Base-by-base conservation (phyloP, 1,140 invertebrate species). In the Drosophila persimilis region DNA sequence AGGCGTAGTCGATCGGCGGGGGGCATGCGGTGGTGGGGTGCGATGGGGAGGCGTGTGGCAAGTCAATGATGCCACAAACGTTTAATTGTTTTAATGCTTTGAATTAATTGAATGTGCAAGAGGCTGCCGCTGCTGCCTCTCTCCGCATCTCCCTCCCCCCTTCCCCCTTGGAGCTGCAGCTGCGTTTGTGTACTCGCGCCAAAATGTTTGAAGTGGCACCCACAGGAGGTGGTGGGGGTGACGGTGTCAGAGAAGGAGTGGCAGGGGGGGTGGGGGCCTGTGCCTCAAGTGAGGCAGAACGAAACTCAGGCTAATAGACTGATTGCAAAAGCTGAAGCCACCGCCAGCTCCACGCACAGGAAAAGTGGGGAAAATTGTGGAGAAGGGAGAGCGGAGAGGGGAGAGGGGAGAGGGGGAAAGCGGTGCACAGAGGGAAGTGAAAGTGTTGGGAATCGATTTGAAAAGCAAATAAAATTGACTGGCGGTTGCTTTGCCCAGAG, bases 31-130 rank as follows among this genome's bases (percentile, higher is more conserved):
- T 44, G 24, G 13, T 44, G 41, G 45, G 46, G 11, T 39, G 35
- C 35, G 35, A 4, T 39, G 22, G 8, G 13, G 24, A 45, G 47
- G 62, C 69, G 78, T 81, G 78, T 66, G 77, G 55, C 77, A 81
- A 81, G 81, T 81, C 81, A 85, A 81, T 86, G 65, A 86, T 86
- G 77, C 73, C 63, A 59, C 63, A 86, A 80, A 48, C 66, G 65
- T 61, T 88, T 88, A 86, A 86, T 86, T 86, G 81, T 86, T 86
- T 88, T 86, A 86, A 86, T 86, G 81, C 81, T 81, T 77, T 86
- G 77, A 86, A 86, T 86, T 88, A 88, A 86, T 86, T 86, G 81
- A 86, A 84, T 70, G 67, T 65, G 71, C 70, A 73, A 73, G 70
- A 73, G 70, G 46, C 71, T 65, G 60, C 31, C 20, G 20, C 1